Conservation (phyloP, 2,888 invertebrate genomes). For the Drosophila tripunctata region DNA sequence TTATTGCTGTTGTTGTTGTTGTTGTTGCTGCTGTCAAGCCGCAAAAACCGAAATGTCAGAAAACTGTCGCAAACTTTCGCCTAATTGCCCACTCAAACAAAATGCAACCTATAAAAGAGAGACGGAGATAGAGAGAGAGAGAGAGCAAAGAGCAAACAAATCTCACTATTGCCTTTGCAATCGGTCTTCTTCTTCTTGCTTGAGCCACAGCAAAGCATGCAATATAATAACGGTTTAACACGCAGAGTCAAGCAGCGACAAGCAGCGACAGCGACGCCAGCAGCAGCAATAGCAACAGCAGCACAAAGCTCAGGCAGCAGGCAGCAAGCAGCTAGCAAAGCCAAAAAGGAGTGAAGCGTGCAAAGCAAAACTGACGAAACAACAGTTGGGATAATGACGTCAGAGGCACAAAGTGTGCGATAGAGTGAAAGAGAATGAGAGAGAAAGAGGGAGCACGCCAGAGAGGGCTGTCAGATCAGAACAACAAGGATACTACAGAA, state of each 20-base stretch:
- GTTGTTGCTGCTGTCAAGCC: slow-evolving; percentile 37
- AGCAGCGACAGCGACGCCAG: slow-evolving; percentile 1
- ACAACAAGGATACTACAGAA: neutral
- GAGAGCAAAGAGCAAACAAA: slow-evolving; percentile 19
- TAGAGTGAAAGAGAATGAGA: too few relatives aligned
- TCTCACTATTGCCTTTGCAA: slow-evolving; percentile 33
- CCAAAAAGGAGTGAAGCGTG: slow-evolving; percentile 24
- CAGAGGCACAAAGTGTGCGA: slow-evolving; percentile 40
- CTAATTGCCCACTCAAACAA: slow-evolving; percentile 63
- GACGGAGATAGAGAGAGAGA: neutral
- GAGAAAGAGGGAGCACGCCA: too few relatives aligned
- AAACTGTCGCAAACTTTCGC: slow-evolving; percentile 56
- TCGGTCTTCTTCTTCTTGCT: slow-evolving; percentile 23
- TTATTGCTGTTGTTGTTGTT: neutral
- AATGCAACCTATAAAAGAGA: slow-evolving; percentile 32
- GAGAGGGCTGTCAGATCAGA: slow-evolving; percentile 20
- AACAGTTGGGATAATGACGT: slow-evolving; percentile 62
- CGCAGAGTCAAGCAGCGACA: slow-evolving; percentile 42
- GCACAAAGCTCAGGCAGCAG: neutral
- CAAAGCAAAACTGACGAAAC: slow-evolving; percentile 35
- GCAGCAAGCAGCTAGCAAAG: neutral
- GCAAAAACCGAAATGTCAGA: slow-evolving; percentile 61
- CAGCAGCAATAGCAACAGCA: neutral
- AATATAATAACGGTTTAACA: slow-evolving; percentile 57
- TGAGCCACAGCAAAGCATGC: slow-evolving; percentile 25